Evolutionary conservation across 2,113 vertebrate genomes (phyloP), one percentile per base, ranked within the genome.

Genomic region (Bostrychus sinensis): DNA sequence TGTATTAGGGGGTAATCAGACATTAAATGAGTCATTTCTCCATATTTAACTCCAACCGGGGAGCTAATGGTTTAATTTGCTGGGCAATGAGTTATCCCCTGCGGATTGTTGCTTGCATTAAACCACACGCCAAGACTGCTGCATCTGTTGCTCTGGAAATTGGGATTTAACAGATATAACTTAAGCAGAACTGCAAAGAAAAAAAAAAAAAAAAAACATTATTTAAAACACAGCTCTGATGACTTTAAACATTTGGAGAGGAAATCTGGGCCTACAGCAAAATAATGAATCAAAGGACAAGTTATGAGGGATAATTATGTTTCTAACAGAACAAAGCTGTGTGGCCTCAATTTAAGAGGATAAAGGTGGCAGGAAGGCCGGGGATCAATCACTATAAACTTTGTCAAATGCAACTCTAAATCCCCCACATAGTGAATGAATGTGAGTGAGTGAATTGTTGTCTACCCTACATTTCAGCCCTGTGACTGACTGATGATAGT

Each of bases 21-120:
- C 87, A 82, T 84, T 88, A 89, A 89, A 91, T 75, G 80, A 89
- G 76, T 84, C 17, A 87, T 90, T 92, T 90, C 83, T 85, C 66
- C 73, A 74, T 82, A 86, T 89, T 87, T 89, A 89, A 85, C 81
- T 89, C 79, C 65, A 75, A 86, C 83, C 62, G 62, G 55, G 74
- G 79, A 89, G 72, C 68, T 83, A 87, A 89, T 84, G 80, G 81
- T 81, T 89, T 91, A 82, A 90, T 89, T 89, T 91, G 69, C 83
- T 63, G 81, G 82, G 71, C 70, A 62, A 87, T 86, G 81, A 85
- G 75, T 84, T 81, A 87, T 64, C 66, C 82, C 70, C 46, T 48
- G 67, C 68, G 74, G 62, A 41, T 48, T 38, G 67, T 61, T 73
- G 37, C 70, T 76, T 82, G 73, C 80, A 82, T 86, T 77, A 77